Conservation (phyloP, 2,113 vertebrate species). For the cat (Felis catus) region DNA sequence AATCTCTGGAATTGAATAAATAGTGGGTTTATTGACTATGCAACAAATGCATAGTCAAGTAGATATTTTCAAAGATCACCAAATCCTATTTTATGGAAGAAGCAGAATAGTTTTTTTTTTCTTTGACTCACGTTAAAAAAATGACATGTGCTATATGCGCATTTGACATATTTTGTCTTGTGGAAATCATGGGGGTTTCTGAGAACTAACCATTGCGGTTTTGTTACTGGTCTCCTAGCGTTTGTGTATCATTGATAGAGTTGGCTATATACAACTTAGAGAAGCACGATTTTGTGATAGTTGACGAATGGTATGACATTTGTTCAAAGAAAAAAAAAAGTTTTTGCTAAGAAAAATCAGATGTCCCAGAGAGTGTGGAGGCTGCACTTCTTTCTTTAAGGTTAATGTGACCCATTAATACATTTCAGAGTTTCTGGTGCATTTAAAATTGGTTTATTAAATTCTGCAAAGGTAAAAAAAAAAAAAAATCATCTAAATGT, state of each 20-base stretch:
- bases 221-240: not conserved
- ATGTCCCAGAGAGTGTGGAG: conserved; percentile 53
- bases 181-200: not conserved
- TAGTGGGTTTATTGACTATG: not conserved
- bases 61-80: not conserved
- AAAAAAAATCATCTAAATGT: not conserved
- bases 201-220: not conserved
- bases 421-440: conserved; percentile 68
- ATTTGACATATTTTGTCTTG: not conserved
- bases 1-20: not conserved
- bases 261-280: conserved; percentile 4
- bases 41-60: not conserved
- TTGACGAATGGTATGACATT: conserved; percentile 55
- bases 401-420: conserved; percentile 78
- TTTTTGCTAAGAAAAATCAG: conserved; percentile 57
- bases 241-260: not conserved
- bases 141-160: not conserved
- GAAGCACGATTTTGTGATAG: not conserved
- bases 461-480: conserved; percentile 52
- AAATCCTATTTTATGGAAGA: conserved; percentile 11
- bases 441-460: conserved; percentile 72
- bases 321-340: not conserved
- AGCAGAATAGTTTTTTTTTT: not conserved
- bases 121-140: not conserved
- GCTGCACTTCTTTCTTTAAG: conserved; percentile 59